Evolutionary conservation across 2,797 vertebrate species (phyloP).

Genomic region (Urosaurus nigricauda): DNA sequence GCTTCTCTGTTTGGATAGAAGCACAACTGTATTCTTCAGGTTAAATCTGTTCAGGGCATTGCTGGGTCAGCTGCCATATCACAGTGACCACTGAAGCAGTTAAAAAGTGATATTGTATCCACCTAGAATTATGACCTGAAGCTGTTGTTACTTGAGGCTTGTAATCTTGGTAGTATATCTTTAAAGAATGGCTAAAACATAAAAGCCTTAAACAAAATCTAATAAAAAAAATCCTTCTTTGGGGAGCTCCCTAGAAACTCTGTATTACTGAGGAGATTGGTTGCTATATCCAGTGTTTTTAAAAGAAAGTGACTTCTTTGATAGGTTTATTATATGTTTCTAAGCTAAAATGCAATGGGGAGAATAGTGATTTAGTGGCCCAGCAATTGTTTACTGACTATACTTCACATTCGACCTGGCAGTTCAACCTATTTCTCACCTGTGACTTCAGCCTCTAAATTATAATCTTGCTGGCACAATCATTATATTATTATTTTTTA

Average conservation of each 20-base stretch:
- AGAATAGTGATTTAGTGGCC: slow-evolving; percentile 75
- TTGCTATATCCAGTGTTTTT: slow-evolving; percentile 59
- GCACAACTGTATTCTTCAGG: background rate
- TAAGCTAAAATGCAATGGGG: slow-evolving; percentile 68
- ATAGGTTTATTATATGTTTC: slow-evolving; percentile 76
- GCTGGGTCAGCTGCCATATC: background rate
- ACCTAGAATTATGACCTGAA: background rate
- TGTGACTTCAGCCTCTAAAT: slow-evolving; percentile 74
- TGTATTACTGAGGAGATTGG: slow-evolving; percentile 64
- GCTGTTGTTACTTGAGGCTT: background rate
- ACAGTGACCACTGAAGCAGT: background rate
- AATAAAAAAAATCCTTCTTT: slow-evolving; percentile 50
- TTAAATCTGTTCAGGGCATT: background rate
- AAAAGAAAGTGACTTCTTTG: slow-evolving; percentile 69
- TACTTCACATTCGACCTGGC: slow-evolving; percentile 73
- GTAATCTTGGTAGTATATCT: background rate
- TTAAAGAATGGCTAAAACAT: slow-evolving; percentile 20
- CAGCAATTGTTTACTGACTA: slow-evolving; percentile 68
- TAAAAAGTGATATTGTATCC: slow-evolving; percentile 14
- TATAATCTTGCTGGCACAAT: slow-evolving; percentile 74
- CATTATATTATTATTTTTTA: slow-evolving; percentile 77
- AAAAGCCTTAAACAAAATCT: slow-evolving; percentile 46
- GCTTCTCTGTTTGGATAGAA: background rate
- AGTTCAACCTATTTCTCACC: slow-evolving; percentile 77
- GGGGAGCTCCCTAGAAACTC: slow-evolving; percentile 43